phyloP scores from a whole-genome alignment of 2,888 invertebrate genomes.

The Sarcophaga variegata region DNA sequence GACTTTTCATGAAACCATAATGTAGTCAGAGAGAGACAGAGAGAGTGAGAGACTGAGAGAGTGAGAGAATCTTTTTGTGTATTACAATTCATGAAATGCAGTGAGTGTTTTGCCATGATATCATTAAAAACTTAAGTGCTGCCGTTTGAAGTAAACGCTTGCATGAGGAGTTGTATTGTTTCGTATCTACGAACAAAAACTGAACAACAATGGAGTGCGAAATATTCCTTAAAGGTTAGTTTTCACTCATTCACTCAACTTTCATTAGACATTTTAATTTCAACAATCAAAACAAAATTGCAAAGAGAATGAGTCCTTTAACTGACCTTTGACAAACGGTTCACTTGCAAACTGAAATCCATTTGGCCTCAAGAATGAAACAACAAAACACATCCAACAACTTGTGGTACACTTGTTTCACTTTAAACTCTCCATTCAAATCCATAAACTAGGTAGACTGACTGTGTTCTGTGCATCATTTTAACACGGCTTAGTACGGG shows the following conservation, averaged over 20 bases:
- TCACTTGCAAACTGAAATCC: neutral
- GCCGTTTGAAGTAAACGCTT: neutral
- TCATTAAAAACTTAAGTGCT: conserved; percentile 22
- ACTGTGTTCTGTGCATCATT: neutral
- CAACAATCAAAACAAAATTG: neutral
- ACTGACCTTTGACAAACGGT: conserved; percentile 54
- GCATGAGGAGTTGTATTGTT: conserved; percentile 41
- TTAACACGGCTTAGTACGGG: neutral
- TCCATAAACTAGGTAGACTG: too few species aligned
- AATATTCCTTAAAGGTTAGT: conserved; percentile 64
- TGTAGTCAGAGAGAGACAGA: neutral
- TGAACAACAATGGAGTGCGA: conserved; percentile 69
- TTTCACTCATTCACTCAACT: conserved; percentile 20
- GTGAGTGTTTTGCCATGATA: conserved; percentile 47
- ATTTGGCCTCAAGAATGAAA: neutral
- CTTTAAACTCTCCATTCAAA: too few species aligned
- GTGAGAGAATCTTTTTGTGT: conserved; percentile 55
- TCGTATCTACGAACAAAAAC: neutral
- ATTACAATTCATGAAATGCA: neutral
- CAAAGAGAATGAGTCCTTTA: neutral
- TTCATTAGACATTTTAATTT: conserved; percentile 56
- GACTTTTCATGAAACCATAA: conserved; percentile 23
- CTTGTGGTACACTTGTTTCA: too few species aligned
- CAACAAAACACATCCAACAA: neutral
- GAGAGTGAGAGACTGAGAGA: neutral